phyloP scores from a whole-genome alignment of 2,888 invertebrate species.

The Drosophila fungiperda region DNA sequence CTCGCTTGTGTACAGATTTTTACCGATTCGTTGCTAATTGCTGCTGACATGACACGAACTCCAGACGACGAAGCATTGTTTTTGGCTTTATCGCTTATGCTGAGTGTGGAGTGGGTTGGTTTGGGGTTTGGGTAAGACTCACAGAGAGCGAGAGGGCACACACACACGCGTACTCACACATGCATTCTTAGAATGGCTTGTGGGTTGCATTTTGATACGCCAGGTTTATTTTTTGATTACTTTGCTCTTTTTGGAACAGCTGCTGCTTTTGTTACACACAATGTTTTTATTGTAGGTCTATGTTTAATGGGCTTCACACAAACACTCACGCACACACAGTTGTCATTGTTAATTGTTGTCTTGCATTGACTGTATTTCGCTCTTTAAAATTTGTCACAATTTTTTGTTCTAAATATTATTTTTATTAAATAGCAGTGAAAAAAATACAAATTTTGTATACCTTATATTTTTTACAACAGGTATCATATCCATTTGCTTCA shows the following conservation, averaged over 20 bases:
- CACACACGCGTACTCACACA: conserved; percentile 36
- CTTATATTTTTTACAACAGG: neutral
- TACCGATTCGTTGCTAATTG: conserved; percentile 76
- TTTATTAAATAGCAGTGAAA: conserved; percentile 31
- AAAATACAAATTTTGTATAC: neutral
- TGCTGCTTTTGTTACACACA: conserved; percentile 41
- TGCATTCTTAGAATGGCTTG: conserved; percentile 49
- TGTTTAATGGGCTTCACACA: conserved; percentile 50
- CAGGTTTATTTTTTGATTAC: conserved; percentile 64
- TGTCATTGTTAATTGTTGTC: conserved; percentile 65
- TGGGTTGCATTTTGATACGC: conserved; percentile 81
- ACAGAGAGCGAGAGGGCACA: conserved; percentile 12
- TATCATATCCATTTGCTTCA: neutral
- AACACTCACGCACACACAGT: conserved; percentile 22
- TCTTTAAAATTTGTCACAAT: conserved; percentile 32
- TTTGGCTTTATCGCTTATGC: conserved; percentile 44
- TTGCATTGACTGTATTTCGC: conserved; percentile 42
- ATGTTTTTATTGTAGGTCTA: conserved; percentile 43
- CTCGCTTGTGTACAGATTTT: conserved; percentile 56
- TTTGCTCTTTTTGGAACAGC: conserved; percentile 63
- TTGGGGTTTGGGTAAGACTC: neutral
- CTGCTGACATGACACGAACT: conserved; percentile 68
- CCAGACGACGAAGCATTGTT: conserved; percentile 45
- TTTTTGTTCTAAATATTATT: conserved; percentile 13
- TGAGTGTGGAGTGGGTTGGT: neutral